A percentile compares a stretch with the other conserved stretches of the same genome.
These are phyloP conservation scores for Cantharis lateralis DNA, from an alignment of 2,888 invertebrate genomes.

Conservation along the genomic window DNA sequence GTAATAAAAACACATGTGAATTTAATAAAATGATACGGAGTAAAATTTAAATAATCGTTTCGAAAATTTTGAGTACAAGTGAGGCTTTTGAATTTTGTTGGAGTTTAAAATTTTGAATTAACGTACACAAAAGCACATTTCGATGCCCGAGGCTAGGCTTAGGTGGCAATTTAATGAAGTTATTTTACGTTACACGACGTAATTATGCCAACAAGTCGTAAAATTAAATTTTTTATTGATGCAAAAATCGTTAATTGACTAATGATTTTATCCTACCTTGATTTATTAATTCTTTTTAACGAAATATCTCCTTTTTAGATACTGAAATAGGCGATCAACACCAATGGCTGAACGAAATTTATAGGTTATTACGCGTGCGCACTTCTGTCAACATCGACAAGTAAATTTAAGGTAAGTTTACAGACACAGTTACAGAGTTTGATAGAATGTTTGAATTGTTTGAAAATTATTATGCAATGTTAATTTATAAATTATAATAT, in stretches of 20 bases:
- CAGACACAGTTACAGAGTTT: neutral
- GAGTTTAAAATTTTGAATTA: neutral
- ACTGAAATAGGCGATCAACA: constrained; percentile 56
- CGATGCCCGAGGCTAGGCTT: constrained; percentile 36
- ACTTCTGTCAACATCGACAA: constrained; percentile 12
- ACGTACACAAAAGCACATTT: constrained; percentile 31
- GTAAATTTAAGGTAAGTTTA: neutral
- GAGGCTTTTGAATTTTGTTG: neutral
- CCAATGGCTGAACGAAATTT: constrained; percentile 58
- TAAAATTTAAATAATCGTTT: neutral
- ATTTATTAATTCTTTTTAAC: constrained; percentile 14
- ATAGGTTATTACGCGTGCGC: constrained; percentile 54
- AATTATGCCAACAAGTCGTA: neutral
- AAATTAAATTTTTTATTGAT: neutral
- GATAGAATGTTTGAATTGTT: neutral
- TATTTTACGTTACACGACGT: neutral
- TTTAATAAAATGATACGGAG: constrained; percentile 3
- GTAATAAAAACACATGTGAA: constrained; percentile 23
- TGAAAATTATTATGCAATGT: neutral
- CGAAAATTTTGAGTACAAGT: neutral
- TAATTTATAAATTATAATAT: neutral
- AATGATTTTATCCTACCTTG: neutral
- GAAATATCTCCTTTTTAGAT: constrained; percentile 51
- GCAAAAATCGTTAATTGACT: neutral
- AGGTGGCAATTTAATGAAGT: constrained; percentile 36